Evolutionary conservation across 2,113 vertebrate species (phyloP).

Genomic region (Hipposideros armiger): DNA sequence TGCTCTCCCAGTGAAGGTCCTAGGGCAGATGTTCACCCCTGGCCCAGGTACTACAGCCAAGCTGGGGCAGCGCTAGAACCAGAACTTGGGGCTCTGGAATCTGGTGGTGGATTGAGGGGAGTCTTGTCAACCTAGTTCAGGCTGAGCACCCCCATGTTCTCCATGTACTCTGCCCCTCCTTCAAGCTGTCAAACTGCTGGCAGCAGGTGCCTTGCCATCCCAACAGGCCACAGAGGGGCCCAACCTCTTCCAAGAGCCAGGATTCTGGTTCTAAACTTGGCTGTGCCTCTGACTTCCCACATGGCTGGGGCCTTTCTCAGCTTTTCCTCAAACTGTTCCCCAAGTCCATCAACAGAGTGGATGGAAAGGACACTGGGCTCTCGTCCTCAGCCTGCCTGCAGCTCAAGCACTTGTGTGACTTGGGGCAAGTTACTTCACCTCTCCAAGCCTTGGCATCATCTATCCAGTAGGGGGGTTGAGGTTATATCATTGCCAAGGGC

Average conservation of each 20-base stretch:
- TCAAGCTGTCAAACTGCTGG: not conserved
- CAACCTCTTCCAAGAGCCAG: not conserved
- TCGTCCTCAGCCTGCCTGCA: not conserved
- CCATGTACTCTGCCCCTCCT: not conserved
- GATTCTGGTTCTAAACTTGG: not conserved
- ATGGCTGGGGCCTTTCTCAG: not conserved
- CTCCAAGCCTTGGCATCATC: not conserved
- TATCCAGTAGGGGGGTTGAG: not conserved
- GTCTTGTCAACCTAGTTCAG: not conserved
- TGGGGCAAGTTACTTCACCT: not conserved
- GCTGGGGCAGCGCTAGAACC: not conserved
- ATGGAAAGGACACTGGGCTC: not conserved
- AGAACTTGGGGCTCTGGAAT: not conserved
- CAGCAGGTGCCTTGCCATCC: not conserved
- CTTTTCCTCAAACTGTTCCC: not conserved
- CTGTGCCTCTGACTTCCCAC: not conserved
- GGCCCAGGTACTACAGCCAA: not conserved
- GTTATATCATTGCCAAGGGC: not conserved
- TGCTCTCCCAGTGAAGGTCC: not conserved
- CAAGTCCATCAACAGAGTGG: not conserved
- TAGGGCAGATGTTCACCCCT: not conserved
- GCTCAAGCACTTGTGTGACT: not conserved
- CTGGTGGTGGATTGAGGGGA: not conserved
- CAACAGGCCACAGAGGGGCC: not conserved
- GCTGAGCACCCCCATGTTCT: not conserved